Conservation (phyloP, 1,140 invertebrate genomes). For the Mamestra configurata region DNA sequence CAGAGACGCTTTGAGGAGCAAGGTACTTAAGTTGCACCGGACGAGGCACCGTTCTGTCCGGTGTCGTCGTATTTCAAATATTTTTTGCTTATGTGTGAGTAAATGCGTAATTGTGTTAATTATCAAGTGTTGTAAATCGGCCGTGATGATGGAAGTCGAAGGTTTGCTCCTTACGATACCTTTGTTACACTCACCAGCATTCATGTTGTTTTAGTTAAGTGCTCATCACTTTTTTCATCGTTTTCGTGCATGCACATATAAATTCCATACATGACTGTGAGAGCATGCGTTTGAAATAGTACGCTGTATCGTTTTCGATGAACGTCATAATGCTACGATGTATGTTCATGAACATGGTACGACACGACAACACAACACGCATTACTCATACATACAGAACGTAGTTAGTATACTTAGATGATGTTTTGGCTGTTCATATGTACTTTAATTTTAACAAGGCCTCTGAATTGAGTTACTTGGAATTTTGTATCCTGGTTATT, state of each 20-base stretch:
- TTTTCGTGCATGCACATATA: constrained; percentile 69
- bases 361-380: constrained; percentile 77
- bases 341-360: constrained; percentile 55
- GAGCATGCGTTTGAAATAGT: constrained; percentile 74
- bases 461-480: constrained; percentile 88
- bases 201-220: constrained; percentile 46
- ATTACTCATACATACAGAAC: constrained; percentile 85
- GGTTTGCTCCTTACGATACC: constrained; percentile 45
- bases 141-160: constrained; percentile 53
- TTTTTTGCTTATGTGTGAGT: constrained; percentile 87
- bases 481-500: constrained; percentile 71
- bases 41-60: constrained; percentile 73
- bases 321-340: constrained; percentile 51
- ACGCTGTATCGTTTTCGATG: constrained; percentile 60
- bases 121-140: constrained; percentile 51
- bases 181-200: constrained; percentile 50
- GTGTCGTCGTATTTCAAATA: constrained; percentile 79
- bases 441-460: constrained; percentile 78
- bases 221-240: constrained; percentile 64
- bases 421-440: constrained; percentile 62
- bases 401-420: constrained; percentile 73
- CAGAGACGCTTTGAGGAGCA: constrained; percentile 93
- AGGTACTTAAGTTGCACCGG: constrained; percentile 89
- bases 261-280: constrained; percentile 64
- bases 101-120: constrained; percentile 85